Conservation (phyloP, 2,113 vertebrate species). For the Laticauda laticaudata region DNA sequence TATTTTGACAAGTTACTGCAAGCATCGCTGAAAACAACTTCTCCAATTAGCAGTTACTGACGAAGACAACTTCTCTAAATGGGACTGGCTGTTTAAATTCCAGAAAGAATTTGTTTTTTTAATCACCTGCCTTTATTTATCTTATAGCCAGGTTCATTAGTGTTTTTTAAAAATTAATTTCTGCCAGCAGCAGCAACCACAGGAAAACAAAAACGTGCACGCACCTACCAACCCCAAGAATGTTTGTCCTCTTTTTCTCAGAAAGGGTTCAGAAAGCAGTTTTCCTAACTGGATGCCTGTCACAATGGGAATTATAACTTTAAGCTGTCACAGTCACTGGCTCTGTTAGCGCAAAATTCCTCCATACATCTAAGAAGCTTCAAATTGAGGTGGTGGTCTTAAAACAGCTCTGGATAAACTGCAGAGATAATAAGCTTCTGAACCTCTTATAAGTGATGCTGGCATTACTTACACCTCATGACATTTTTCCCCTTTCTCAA, state of each 20-base stretch:
- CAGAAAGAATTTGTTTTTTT: not conserved
- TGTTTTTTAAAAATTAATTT: not conserved
- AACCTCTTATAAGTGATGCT: not conserved
- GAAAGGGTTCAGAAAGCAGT: not conserved
- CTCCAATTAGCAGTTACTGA: not conserved
- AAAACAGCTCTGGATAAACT: not conserved
- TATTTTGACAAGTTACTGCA: not conserved
- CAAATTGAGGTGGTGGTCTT: not conserved
- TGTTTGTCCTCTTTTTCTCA: not conserved
- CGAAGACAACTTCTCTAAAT: not conserved
- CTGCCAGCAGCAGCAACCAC: not conserved
- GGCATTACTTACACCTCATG: not conserved
- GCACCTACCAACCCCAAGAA: rapidly evolving
- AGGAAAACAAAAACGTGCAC: not conserved
- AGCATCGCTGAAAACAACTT: not conserved
- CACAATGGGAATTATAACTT: not conserved
- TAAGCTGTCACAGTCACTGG: not conserved
- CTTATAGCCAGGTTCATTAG: not conserved
- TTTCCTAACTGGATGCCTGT: not conserved
- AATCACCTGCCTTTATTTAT: not conserved
- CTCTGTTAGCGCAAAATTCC: not conserved
- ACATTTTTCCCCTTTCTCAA: not conserved
- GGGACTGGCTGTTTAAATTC: not conserved
- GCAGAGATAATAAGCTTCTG: not conserved
- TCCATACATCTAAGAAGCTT: not conserved